phyloP scores from a whole-genome alignment of 2,797 vertebrate genomes.

The Oceanodroma leucorhoa region DNA sequence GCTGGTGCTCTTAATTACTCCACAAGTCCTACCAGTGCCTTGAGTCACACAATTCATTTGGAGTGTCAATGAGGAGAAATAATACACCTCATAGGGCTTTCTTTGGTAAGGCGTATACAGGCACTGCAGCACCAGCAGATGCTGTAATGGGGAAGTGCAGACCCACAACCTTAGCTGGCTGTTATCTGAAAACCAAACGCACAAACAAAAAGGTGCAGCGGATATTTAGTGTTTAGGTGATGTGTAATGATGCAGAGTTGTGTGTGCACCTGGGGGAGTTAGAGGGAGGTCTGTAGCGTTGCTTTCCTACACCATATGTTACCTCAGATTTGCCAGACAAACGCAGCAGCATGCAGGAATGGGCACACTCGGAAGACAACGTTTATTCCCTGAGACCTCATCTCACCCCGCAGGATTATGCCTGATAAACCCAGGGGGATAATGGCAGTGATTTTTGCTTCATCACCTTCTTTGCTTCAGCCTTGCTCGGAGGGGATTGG shows the following conservation, averaged over 20 bases:
- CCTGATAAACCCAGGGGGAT: neutral
- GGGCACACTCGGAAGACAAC: neutral
- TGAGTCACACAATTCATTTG: neutral
- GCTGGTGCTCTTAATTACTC: neutral
- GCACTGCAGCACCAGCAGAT: neutral
- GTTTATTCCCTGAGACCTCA: neutral
- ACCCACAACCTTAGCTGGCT: neutral
- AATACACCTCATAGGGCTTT: accelerated
- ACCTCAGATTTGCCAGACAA: neutral
- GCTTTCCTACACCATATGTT: neutral
- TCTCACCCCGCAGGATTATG: neutral
- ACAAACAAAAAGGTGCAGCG: neutral
- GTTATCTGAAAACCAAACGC: neutral
- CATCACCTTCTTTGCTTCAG: neutral
- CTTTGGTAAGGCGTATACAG: accelerated
- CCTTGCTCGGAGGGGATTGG: neutral
- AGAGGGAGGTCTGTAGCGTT: neutral
- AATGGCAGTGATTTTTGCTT: slow-evolving; percentile 18
- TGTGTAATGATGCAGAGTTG: neutral
- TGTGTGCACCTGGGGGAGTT: neutral
- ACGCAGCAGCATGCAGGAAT: neutral
- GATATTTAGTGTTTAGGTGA: neutral
- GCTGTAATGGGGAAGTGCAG: neutral
- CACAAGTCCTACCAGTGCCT: neutral
- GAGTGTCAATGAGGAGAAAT: neutral